Evolutionary conservation across 2,797 vertebrate genomes (phyloP), one percentile per base, ranked within the genome.

Genomic region (Schizopygopsis malacanthus): DNA sequence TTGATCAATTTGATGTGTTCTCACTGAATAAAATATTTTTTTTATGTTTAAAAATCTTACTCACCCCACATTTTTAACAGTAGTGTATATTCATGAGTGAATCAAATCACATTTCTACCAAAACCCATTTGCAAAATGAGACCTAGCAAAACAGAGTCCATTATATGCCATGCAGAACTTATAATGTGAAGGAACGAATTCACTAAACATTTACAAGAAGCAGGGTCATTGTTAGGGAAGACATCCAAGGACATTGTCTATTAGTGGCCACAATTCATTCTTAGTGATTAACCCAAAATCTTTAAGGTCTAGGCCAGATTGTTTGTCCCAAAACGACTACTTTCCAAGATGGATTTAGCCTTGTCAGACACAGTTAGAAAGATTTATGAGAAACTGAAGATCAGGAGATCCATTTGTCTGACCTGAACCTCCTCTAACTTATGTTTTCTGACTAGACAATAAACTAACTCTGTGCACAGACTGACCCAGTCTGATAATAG

Each of bases 401-500:
- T 33, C 18, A 83, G 25, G 41, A 50, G 41, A 83, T 76, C 13
- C 8, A 39, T 83, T 59, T 65, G 70, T 83, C 56, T 83, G 56
- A 39, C 56, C 41, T 45, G 11, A 56, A 15, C 73, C n/a, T 79
- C 25, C 25, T 61, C 65, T 70, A 41, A 71, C 33, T 50, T 45
- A 83, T 59, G 83, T 47, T 59, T 59, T 71, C 52, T 79, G 65
- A 85, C 50, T 33, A 69, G 69, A 71, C 28, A 78, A 65, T 77
- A 78, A 77, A 82, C 71, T 54, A 79, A 11, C 22, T 25, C 71
- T 10, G n/a, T 39, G 33, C 63, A 8, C 15, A 76, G 20, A 82
- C 70, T 76, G 71, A 81, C 59, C 59, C 69, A 75, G 84, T 59
- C 70, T 87, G 47, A 81, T 70, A 63, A 87, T 6, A 81, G 78